Base-by-base conservation (phyloP, 2,888 invertebrate species). In the Campopleginae sp. region DNA sequence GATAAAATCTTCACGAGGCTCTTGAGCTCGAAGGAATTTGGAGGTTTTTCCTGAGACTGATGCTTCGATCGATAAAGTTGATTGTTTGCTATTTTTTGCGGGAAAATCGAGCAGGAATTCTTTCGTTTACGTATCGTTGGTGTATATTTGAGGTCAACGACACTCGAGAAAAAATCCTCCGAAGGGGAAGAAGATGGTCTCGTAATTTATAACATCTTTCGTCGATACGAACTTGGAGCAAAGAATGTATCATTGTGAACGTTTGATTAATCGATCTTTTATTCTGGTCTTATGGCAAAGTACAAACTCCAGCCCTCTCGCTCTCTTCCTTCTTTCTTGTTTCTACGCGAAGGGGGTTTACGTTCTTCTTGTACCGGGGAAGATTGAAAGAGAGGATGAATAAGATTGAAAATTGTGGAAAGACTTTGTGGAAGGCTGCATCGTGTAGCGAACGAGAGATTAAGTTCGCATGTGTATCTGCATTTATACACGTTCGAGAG, bases 251-350 rank as follows among this genome's bases (percentile, higher is more conserved):
- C 84, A 81, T 85, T 78, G 84, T 81, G 81, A 82, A 70, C 75
- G 81, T 85, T 85, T 79, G 81, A 82, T 85, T 79, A 85, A 85
- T 85, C 75, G 78, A 27, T 5, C 51, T 79, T 74, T 78, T 75
- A 78, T 82, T 78, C 68, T 65, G 63, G 12, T 65, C 46, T 70
- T 70, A 27, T 66, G 27, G 27, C n/a, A 23, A 12, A 38, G 54
- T 27, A 33, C 33, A 61, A 58, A 44, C 23, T 42, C 44, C 1
- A 19, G 7, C 71, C 51, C 10, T 61, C 14, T 58, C 54, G 23
- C 27, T 58, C 54, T 58, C 12, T 51, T 51, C 19, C n/a, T 7
- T 17, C 19, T 38, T 19, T 23, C 46, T 46, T 48, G 31, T 70
- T 44, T 70, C 12, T 19, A 72, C 19, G 38, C 33, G 12, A 23